Evolutionary conservation across 2,797 vertebrate species (phyloP).

Genomic region (Argya squamiceps): DNA sequence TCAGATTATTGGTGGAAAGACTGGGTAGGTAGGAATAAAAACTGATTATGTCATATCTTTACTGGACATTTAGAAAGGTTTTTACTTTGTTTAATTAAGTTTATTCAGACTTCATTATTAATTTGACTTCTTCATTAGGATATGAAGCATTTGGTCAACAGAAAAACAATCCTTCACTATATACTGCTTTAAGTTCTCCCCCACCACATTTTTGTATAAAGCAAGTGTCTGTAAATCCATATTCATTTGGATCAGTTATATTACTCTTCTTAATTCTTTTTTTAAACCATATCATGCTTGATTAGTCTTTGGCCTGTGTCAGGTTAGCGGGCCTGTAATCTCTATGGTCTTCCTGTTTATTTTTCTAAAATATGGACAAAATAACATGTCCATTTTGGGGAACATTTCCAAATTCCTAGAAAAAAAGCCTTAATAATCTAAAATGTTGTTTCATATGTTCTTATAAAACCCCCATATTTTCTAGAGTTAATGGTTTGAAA

Average conservation of each 20-base stretch:
- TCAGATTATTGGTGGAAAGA: not conserved
- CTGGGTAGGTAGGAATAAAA: not conserved
- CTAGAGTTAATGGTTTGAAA: not conserved
- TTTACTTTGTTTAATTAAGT: not conserved
- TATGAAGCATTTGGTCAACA: not conserved
- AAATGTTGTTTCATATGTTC: not conserved
- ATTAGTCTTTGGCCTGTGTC: not conserved
- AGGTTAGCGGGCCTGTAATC: not conserved
- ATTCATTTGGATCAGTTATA: not conserved
- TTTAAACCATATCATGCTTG: not conserved
- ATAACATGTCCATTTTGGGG: not conserved
- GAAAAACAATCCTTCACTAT: rapidly evolving
- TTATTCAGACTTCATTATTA: not conserved
- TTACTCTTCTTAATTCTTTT: not conserved
- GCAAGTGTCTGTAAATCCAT: not conserved
- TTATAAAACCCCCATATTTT: not conserved
- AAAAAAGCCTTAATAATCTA: not conserved
- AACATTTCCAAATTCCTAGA: not conserved
- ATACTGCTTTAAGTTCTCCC: not conserved
- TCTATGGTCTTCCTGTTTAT: not conserved
- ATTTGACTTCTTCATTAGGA: not conserved
- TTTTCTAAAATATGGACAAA: not conserved
- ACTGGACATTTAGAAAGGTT: not conserved
- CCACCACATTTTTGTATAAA: not conserved
- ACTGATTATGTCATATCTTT: not conserved